Percentiles rank a stretch among this genome's conserved stretches.
These are phyloP conservation scores for Standfussiana lucernea DNA, from an alignment of 2,888 invertebrate genomes.

Conservation along the genomic window DNA sequence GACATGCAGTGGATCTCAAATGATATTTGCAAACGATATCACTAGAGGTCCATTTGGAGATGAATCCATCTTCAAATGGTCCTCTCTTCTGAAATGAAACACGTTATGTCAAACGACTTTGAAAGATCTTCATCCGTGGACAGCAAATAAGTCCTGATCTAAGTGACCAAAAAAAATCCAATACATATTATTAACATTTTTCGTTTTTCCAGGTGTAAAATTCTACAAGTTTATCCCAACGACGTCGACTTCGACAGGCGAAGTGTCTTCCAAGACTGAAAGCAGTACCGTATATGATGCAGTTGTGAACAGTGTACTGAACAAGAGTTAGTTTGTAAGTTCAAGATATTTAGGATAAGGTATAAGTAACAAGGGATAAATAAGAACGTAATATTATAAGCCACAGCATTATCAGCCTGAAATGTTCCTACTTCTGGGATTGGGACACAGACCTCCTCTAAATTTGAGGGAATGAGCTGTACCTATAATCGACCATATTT, in stretches of 20 bases:
- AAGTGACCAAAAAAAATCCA: not conserved
- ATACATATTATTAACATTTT: not conserved
- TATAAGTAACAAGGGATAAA: too few species aligned
- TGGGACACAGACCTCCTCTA: not conserved
- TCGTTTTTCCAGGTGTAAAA: conserved; percentile 81
- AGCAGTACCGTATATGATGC: conserved; percentile 20
- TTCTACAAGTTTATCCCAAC: conserved; percentile 83
- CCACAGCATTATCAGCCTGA: not conserved
- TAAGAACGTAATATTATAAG: not conserved
- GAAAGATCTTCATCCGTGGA: not conserved
- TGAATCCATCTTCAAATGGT: not conserved
- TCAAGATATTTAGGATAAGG: not conserved
- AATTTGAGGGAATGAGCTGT: not conserved
- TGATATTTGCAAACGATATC: not conserved
- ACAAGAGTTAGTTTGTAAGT: conserved; percentile 38
- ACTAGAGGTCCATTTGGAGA: not conserved
- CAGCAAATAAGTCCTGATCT: not conserved
- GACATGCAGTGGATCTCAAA: not conserved
- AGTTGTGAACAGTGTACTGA: conserved; percentile 36
- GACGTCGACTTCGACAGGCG: conserved; percentile 42
- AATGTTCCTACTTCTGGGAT: not conserved
- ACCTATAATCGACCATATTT: not conserved
- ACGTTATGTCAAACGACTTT: not conserved
- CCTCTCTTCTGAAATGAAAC: not conserved
- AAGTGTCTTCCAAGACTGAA: conserved; percentile 42